Conservation (phyloP, 1,140 invertebrate genomes). For the Leptoteleia sp. region DNA sequence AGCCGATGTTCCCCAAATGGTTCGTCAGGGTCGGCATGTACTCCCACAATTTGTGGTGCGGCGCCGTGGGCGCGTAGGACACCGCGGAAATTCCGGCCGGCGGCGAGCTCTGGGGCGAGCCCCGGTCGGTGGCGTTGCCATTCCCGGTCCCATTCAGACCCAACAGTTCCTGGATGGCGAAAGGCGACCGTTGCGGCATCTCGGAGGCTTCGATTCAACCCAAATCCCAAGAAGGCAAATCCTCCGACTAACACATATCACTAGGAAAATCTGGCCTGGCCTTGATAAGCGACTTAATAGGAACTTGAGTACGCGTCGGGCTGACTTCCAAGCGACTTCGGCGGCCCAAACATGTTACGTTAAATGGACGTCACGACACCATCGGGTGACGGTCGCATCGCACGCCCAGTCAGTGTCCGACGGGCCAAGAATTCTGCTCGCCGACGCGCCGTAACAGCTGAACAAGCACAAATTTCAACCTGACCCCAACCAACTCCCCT, state of each 20-base stretch:
- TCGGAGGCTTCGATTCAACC: conserved; percentile 64
- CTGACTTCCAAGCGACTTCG: not conserved
- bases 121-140: conserved; percentile 76
- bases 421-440: conserved; percentile 5
- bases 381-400: not conserved
- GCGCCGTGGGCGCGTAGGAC: conserved; percentile 80
- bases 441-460: not conserved
- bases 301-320: conserved; percentile 26
- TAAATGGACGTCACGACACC: not conserved
- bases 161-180: conserved; percentile 94
- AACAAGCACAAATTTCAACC: not conserved
- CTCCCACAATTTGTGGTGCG: conserved; percentile 80
- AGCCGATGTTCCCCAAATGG: conserved; percentile 76
- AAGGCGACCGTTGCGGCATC: conserved; percentile 92
- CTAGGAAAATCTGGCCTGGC: conserved; percentile 3
- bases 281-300: conserved; percentile 29
- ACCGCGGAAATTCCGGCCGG: conserved; percentile 80
- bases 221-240: conserved; percentile 35
- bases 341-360: not conserved
- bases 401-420: conserved; percentile 13
- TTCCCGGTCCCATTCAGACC: conserved; percentile 84
- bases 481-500: no score
- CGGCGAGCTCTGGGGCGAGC: conserved; percentile 80
- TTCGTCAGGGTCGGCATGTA: conserved; percentile 80
- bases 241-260: conserved; percentile 59